A percentile compares a stretch with the other conserved stretches of the same genome.
phyloP scores from a whole-genome alignment of 2,113 vertebrate species.

The rat (Rattus norvegicus) region GRCr8 NC_086020.1:231469001-231469500 shows the following conservation, averaged over 20 bases:
- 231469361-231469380: too few species aligned
- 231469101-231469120: not conserved
- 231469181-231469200: rapidly evolving
- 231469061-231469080: not conserved
- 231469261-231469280: too few species aligned
- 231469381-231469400: too few species aligned
- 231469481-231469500: not conserved
- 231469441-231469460: not conserved
- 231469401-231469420: not conserved
- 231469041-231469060: not conserved
- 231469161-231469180: not conserved
- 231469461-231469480: not conserved
- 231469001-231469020: not conserved
- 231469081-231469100: not conserved
- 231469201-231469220: too few species aligned
- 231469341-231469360: too few species aligned
- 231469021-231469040: not conserved
- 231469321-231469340: too few species aligned
- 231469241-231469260: too few species aligned
- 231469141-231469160: not conserved
- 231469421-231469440: not conserved
- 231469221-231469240: too few species aligned
- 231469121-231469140: not conserved
- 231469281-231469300: too few species aligned
- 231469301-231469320: too few species aligned